Evolutionary conservation across 2,888 invertebrate genomes (phyloP).

Genomic region (Leucophenga maculata): DNA sequence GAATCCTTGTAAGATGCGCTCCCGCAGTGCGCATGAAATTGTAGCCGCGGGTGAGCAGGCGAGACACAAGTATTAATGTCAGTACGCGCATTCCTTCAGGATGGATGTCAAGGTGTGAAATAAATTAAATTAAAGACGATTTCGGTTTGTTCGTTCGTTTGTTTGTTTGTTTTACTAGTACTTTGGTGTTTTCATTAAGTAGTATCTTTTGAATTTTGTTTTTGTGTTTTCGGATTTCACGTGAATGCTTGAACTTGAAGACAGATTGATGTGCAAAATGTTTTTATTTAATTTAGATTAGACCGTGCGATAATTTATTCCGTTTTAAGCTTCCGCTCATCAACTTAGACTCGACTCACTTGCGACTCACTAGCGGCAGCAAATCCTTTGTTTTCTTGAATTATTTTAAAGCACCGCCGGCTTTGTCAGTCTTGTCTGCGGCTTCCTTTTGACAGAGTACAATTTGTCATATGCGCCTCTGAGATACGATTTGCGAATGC

Average conservation of each 20-base stretch:
- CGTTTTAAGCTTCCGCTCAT: slow-evolving; percentile 47
- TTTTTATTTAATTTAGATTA: slow-evolving; percentile 63
- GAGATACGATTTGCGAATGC: not conserved
- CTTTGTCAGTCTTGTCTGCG: slow-evolving; percentile 44
- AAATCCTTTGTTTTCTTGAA: slow-evolving; percentile 12
- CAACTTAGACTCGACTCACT: not conserved
- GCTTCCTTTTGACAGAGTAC: slow-evolving; percentile 51
- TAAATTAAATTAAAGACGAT: slow-evolving; percentile 40
- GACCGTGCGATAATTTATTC: slow-evolving; percentile 57
- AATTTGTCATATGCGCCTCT: slow-evolving; percentile 49
- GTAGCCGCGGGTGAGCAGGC: not conserved
- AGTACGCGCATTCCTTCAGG: not conserved
- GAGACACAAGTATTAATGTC: slow-evolving; percentile 22
- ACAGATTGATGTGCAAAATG: slow-evolving; percentile 33
- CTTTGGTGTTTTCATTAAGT: slow-evolving; percentile 31
- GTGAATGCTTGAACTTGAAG: not conserved
- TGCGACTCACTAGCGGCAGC: slow-evolving; percentile 4
- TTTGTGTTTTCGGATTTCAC: slow-evolving; percentile 6
- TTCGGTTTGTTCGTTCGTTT: not conserved
- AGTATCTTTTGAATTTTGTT: not conserved
- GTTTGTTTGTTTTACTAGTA: too few relatives aligned
- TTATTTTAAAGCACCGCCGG: slow-evolving; percentile 21
- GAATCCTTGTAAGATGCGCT: slow-evolving; percentile 64
- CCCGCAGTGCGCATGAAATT: slow-evolving; percentile 29
- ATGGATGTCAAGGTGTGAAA: slow-evolving; percentile 39